Percentiles rank a stretch among this genome's conserved stretches.
These are phyloP conservation scores for Gandaritis pyraliata DNA, from an alignment of 2,888 invertebrate genomes.

Conservation along the genomic window DNA sequence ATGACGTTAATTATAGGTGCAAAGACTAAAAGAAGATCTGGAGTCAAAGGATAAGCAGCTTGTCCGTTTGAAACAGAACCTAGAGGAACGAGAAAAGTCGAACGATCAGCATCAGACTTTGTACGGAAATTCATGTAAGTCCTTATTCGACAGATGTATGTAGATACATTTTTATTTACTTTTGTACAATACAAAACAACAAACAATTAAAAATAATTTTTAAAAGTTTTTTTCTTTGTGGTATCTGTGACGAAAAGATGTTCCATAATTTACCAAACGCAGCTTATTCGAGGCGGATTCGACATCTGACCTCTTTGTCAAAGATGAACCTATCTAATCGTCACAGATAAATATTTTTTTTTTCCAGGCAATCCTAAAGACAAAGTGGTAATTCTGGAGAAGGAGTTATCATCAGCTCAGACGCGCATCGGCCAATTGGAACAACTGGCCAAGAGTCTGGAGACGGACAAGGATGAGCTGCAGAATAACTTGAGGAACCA, in stretches of 20 bases:
- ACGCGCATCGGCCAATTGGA: constrained; percentile 73
- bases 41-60: constrained; percentile 87
- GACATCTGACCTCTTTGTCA: too few relatives aligned
- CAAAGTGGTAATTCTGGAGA: constrained; percentile 70
- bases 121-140: constrained; percentile 75
- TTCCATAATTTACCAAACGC: too few relatives aligned
- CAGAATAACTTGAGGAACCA: constrained; percentile 86
- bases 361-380: constrained; percentile 73
- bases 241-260: too few relatives aligned
- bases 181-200: too few relatives aligned
- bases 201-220: too few relatives aligned
- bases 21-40: constrained; percentile 85
- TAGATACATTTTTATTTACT: too few relatives aligned
- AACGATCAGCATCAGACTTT: constrained; percentile 81
- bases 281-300: too few relatives aligned
- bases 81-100: constrained; percentile 85
- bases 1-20: constrained; percentile 67
- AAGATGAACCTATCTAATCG: too few relatives aligned
- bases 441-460: constrained; percentile 71
- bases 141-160: neutral
- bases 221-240: too few relatives aligned
- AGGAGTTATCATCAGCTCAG: constrained; percentile 70
- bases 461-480: constrained; percentile 88
- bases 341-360: neutral
- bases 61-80: constrained; percentile 81